These are phyloP conservation scores for Noctuana brunneofusca DNA, from an alignment of 2,888 invertebrate species.

Conservation along the genomic window DNA sequence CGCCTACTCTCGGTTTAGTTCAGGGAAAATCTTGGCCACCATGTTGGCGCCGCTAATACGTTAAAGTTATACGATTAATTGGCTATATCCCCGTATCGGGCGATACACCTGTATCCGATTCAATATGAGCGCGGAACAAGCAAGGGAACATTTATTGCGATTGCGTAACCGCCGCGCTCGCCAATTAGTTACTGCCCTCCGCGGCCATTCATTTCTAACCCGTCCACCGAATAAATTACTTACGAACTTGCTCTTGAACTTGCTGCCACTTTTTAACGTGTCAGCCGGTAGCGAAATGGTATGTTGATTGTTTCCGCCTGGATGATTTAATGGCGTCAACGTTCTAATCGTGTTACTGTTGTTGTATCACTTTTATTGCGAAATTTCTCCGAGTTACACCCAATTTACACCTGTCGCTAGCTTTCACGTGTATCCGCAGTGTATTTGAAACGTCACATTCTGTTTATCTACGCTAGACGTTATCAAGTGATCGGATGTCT, in stretches of 20 bases:
- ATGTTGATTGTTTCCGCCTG: constrained; percentile 54
- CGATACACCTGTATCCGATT: constrained; percentile 66
- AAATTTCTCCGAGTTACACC: constrained; percentile 58
- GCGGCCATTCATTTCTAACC: constrained; percentile 55
- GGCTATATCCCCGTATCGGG: constrained; percentile 61
- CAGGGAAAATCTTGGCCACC: too few relatives aligned
- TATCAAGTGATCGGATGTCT: constrained; percentile 59
- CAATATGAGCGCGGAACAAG: constrained; percentile 53
- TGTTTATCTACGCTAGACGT: constrained; percentile 50
- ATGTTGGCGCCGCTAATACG: constrained; percentile 73
- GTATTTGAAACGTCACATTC: constrained; percentile 57
- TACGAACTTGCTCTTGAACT: constrained; percentile 70
- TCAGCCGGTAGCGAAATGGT: constrained; percentile 51
- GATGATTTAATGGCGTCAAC: constrained; percentile 43
- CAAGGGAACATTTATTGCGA: constrained; percentile 56
- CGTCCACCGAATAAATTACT: constrained; percentile 52
- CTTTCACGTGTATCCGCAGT: constrained; percentile 63
- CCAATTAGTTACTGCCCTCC: constrained; percentile 57
- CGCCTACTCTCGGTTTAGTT: too few relatives aligned
- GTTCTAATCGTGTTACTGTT: constrained; percentile 41
- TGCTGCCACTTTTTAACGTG: constrained; percentile 50
- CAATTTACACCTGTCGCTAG: constrained; percentile 65
- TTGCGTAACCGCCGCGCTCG: constrained; percentile 54
- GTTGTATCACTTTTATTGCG: constrained; percentile 44
- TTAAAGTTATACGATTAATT: constrained; percentile 66